These are phyloP conservation scores for Napeogenes inachia DNA, from an alignment of 2,888 invertebrate genomes.

Conservation along the genomic window DNA sequence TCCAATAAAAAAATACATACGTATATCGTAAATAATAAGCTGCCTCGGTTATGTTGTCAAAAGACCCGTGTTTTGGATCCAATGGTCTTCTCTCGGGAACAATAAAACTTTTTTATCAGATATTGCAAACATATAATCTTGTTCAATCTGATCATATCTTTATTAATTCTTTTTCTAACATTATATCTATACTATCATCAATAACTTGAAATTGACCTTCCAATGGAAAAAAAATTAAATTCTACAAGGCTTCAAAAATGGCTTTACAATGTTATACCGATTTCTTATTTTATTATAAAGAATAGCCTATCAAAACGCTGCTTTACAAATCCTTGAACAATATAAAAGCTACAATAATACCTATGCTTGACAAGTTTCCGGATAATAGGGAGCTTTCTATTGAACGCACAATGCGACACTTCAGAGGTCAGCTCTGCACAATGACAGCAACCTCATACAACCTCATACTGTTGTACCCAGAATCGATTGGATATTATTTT, in stretches of 20 bases:
- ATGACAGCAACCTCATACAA: constrained; percentile 7
- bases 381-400: constrained; percentile 14
- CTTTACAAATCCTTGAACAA: constrained; percentile 3
- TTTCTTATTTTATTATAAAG: constrained; percentile 3
- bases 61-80: constrained; percentile 2
- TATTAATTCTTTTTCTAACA: too few relatives aligned
- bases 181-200: neutral
- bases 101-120: neutral
- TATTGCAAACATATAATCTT: neutral
- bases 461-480: neutral
- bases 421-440: constrained; percentile 15
- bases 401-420: constrained; percentile 12
- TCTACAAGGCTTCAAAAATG: neutral
- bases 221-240: neutral
- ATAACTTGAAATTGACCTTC: neutral
- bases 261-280: neutral
- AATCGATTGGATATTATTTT: neutral
- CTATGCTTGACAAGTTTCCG: constrained; percentile 6
- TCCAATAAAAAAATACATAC: constrained; percentile 3
- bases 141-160: neutral
- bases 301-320: constrained; percentile 1
- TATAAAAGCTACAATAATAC: constrained; percentile 7
- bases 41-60: neutral
- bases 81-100: neutral
- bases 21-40: constrained; percentile 4